Conservation (phyloP, 2,797 vertebrate genomes). For the Neopelma chrysocephalum region DNA sequence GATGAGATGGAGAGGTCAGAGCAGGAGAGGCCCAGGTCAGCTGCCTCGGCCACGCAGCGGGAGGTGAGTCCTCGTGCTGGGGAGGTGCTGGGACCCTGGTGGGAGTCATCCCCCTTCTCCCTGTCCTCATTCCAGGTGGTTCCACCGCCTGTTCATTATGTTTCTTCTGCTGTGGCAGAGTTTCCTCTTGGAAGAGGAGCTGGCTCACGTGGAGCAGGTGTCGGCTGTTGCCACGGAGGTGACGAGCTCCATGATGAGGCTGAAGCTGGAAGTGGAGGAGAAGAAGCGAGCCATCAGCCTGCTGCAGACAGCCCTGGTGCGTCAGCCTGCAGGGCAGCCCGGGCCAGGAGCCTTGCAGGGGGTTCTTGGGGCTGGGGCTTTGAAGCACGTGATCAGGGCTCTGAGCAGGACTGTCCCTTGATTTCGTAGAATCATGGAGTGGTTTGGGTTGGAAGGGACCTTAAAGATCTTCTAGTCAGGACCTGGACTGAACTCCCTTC, state of each 20-base stretch:
- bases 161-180: constrained; percentile 50
- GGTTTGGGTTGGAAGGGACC: background rate
- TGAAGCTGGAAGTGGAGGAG: constrained; percentile 91
- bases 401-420: background rate
- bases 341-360: background rate
- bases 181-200: constrained; percentile 82
- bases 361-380: background rate
- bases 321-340: background rate
- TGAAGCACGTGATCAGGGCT: background rate
- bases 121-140: background rate
- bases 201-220: constrained; percentile 77
- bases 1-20: constrained; percentile 94
- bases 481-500: background rate
- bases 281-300: constrained; percentile 85
- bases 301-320: constrained; percentile 90
- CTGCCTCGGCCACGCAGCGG: constrained; percentile 79
- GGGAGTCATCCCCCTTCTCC: background rate
- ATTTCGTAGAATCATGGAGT: background rate
- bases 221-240: constrained; percentile 84
- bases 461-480: background rate
- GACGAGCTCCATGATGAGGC: constrained; percentile 83
- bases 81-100: background rate
- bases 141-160: fast-evolving
- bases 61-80: constrained; percentile 71
- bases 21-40: constrained; percentile 84